Base-by-base conservation (phyloP, 1,140 invertebrate genomes). In the Scaptomyza montana region DNA sequence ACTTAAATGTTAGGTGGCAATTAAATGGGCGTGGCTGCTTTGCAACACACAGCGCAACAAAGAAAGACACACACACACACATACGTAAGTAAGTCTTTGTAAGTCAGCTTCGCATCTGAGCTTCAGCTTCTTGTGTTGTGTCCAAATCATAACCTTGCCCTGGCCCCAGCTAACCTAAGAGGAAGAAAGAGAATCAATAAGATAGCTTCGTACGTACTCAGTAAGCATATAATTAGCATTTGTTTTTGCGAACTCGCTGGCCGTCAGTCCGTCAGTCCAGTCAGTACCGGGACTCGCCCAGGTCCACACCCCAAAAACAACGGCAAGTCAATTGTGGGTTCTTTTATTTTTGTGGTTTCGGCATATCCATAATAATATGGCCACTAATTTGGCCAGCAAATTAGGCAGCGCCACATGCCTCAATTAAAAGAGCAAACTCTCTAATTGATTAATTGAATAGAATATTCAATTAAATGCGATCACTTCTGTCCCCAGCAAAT, bases 1-100 rank as follows among this genome's bases (percentile, higher is more conserved):
- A 84, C 84, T 89, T 81, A 89, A 89, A 87, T 84, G 84, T 74
- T 79, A 89, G 84, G 79, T 89, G 79, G 84, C 84, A 89, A 89
- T 89, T 89, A 89, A 89, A 89, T 67, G 84, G 84, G 84, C 84
- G 84, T 75, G 84, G 77, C 65, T 59, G 77, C 49, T 47, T 36
- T 51, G 51, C 45, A 54, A 49, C 60, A 70, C 21, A 57, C 16
- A 70, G 60, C 19, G 16, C 19, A 47, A 13, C 43, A 45, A 33
- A 39, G 63, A 53, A n/a, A 46, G 45, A 55, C 12, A 28, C 16
- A 16, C 16, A 16, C 16, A 16, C 16, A 16, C 16, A 16, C 16
- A 55, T n/a, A 45, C 54, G 45, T 6, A 45, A 6, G 43, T 21
- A 56, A 1, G n/a, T 19, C 13, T 39, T 33, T 16, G 7, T 19